Conservation (phyloP, 2,888 invertebrate genomes). For the Masnerella sp. region DNA sequence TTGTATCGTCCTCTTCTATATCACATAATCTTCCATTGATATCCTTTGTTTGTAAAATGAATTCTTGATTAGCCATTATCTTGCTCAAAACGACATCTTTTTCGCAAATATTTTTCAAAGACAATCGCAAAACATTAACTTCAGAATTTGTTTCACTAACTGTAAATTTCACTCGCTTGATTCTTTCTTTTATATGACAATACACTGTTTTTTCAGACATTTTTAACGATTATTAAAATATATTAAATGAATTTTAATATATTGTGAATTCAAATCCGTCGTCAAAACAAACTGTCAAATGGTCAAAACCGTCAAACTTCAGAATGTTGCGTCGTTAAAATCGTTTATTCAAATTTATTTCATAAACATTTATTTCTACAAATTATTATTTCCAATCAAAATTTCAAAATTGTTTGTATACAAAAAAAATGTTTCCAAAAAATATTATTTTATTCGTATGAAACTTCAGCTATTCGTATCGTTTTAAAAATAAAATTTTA, state of each 20-base stretch:
- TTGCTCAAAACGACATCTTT: neutral
- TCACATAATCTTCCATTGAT: constrained; percentile 2
- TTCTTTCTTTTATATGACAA: constrained; percentile 1
- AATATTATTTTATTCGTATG: too few relatives aligned
- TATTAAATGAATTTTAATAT: neutral
- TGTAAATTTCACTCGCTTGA: neutral
- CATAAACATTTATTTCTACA: neutral
- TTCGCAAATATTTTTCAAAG: neutral
- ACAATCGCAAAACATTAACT: neutral
- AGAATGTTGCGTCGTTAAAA: too few relatives aligned
- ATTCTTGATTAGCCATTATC: neutral
- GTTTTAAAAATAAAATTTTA: too few relatives aligned
- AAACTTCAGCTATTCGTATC: too few relatives aligned
- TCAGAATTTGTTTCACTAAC: neutral
- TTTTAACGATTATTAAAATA: too few relatives aligned
- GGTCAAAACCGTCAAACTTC: neutral
- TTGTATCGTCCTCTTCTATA: constrained; percentile 1
- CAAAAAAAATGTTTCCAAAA: too few relatives aligned
- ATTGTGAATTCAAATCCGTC: too few relatives aligned
- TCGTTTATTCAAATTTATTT: too few relatives aligned
- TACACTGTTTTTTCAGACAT: neutral
- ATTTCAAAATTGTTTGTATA: too few relatives aligned
- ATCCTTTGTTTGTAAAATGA: constrained; percentile 1
- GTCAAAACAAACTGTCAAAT: neutral
- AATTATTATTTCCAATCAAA: too few relatives aligned